These are phyloP conservation scores for Scaptomyza hsui DNA, from an alignment of 1,140 invertebrate genomes.

Conservation along the genomic window DNA sequence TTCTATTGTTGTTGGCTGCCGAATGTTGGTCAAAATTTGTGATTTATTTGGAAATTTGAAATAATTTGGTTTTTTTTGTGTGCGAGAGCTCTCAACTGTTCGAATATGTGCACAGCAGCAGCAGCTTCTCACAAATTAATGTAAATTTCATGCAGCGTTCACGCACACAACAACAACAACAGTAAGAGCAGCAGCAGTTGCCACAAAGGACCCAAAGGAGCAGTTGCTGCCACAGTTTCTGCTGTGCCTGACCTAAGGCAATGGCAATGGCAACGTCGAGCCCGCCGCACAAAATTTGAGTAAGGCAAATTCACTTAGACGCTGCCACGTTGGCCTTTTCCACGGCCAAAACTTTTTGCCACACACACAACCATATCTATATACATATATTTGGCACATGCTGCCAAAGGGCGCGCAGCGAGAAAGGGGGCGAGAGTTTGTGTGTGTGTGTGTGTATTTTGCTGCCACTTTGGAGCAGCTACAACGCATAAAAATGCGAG, in stretches of 20 bases:
- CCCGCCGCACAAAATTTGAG: slow-evolving; percentile 65
- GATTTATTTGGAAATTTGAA: slow-evolving; percentile 70
- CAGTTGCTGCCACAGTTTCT: slow-evolving; percentile 3
- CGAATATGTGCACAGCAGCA: slow-evolving; percentile 24
- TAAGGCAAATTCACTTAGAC: slow-evolving; percentile 77
- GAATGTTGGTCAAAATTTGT: slow-evolving; percentile 68
- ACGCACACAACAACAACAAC: background rate
- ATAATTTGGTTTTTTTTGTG: slow-evolving; percentile 70
- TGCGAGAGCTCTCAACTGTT: slow-evolving; percentile 35
- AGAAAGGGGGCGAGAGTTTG: slow-evolving; percentile 17
- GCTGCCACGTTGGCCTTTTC: slow-evolving; percentile 54
- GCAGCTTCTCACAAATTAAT: slow-evolving; percentile 52
- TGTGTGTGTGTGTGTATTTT: slow-evolving; percentile 43
- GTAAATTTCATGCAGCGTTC: slow-evolving; percentile 67
- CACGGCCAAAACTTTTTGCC: slow-evolving; percentile 62
- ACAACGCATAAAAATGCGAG: slow-evolving; percentile 49
- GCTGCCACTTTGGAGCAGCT: slow-evolving; percentile 46
- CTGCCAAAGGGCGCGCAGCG: slow-evolving; percentile 23
- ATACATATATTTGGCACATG: slow-evolving; percentile 60
- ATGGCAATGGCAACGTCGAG: slow-evolving; percentile 41
- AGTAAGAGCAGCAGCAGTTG: background rate
- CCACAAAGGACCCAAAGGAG: slow-evolving; percentile 32
- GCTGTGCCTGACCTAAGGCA: slow-evolving; percentile 75
- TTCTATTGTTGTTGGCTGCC: background rate
- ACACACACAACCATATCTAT: slow-evolving; percentile 18